Evolutionary conservation across 2,797 vertebrate species (phyloP).

Genomic region (Brachyrhaphis roseni): DNA sequence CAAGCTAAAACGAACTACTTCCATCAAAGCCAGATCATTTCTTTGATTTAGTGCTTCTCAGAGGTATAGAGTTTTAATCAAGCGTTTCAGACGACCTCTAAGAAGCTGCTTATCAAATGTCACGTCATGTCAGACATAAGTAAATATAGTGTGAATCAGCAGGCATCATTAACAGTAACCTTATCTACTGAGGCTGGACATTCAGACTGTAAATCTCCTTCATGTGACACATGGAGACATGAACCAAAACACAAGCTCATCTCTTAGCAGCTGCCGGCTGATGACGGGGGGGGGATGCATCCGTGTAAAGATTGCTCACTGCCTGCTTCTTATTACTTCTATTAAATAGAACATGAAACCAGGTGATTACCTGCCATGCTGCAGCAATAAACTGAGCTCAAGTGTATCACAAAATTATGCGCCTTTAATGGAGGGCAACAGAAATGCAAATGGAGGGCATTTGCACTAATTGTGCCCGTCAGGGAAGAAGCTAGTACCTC

Average conservation of each 20-base stretch:
- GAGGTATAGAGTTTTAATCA: slow-evolving; percentile 38
- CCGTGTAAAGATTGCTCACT: slow-evolving; percentile 18
- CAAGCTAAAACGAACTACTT: background rate
- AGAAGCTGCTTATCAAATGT: slow-evolving; percentile 40
- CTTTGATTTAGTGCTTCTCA: slow-evolving; percentile 25
- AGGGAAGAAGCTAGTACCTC: slow-evolving; percentile 20
- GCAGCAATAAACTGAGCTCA: slow-evolving; percentile 30
- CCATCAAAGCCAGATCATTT: slow-evolving; percentile 10
- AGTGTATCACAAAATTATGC: slow-evolving; percentile 33
- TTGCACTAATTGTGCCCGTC: slow-evolving; percentile 50
- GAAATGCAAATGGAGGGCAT: slow-evolving; percentile 46
- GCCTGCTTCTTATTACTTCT: slow-evolving; percentile 29
- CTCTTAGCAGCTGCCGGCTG: slow-evolving; percentile 31
- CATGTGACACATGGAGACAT: slow-evolving; percentile 27
- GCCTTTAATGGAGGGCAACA: slow-evolving; percentile 39
- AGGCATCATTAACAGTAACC: slow-evolving; percentile 55
- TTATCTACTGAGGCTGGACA: slow-evolving; percentile 38
- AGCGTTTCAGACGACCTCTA: slow-evolving; percentile 30
- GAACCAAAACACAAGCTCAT: slow-evolving; percentile 39
- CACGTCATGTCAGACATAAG: slow-evolving; percentile 35
- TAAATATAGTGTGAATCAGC: slow-evolving; percentile 56
- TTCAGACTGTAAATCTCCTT: slow-evolving; percentile 46
- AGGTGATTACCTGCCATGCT: slow-evolving; percentile 29
- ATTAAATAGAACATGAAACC: slow-evolving; percentile 43
- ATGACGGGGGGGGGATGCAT: slow-evolving; percentile 19